Evolutionary conservation across 92 coral and sea anemone genomes (phyloP), one percentile per base, ranked within the genome.

Genomic region (Zoanthus solanderi): DNA sequence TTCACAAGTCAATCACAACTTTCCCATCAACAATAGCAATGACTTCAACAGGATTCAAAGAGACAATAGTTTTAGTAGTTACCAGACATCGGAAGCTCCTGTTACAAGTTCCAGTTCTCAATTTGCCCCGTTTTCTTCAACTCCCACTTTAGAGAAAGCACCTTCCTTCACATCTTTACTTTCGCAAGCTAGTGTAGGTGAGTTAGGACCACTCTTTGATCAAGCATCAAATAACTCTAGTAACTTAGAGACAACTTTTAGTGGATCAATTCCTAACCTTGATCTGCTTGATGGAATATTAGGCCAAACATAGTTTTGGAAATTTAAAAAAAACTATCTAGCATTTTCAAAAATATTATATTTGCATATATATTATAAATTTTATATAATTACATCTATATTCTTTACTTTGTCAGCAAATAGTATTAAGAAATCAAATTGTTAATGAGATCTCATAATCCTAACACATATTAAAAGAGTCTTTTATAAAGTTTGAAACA

Each of bases 191-290:
- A 81, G 66, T 66, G 57, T 71, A 44, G 75, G 85, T 63, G 85
- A 81, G 75, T 66, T 81, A 34, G 85, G 85, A 12, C 29, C 85
- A 5, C 94, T 95, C 23, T 87, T 95, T 71, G 98, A 95, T 45
- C 98, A 95, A 84, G 92, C 96, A 9, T 90, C 96, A 12, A 92
- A 90, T 14, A 85, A 88, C 80, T 88, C 87, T 50, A 91, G 93
- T 86, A 95, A 95, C 84, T 86, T 95, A 83, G 96, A 95, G 89
- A 95, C 98, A 16, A 95, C 98, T 0, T 95, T 93, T 83, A 93
- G 96, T 75, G 98, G 98, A 29, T 95, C 98, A 71, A 95, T 95
- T 45, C 98, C 98, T 71, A 95, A 95, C 88, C 86, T 95, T 69
- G 98, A 95, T 65, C 84, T 95, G 78, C 90, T 95, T 83, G 98